phyloP scores from a whole-genome alignment of 2,888 invertebrate species.

The Osedax frankpressi region DNA sequence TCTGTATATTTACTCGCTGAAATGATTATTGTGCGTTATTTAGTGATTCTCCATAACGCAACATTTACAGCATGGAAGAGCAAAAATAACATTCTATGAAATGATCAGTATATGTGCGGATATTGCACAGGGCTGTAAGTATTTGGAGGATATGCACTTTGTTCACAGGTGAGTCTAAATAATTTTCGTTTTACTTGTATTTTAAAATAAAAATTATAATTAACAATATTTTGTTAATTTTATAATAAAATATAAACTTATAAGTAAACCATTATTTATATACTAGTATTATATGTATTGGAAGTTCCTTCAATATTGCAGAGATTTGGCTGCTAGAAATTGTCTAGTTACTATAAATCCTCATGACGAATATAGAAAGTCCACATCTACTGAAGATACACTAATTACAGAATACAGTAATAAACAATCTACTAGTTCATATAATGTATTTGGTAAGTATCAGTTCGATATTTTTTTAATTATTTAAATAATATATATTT shows the following conservation, averaged over 20 bases:
- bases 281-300: too few species aligned
- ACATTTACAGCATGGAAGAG: conserved; percentile 22
- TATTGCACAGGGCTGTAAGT: conserved; percentile 84
- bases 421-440: not conserved
- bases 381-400: not conserved
- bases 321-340: conserved; percentile 84
- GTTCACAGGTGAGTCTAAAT: conserved; percentile 40
- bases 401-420: not conserved
- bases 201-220: too few species aligned
- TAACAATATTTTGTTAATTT: too few species aligned
- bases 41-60: not conserved
- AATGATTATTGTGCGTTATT: not conserved
- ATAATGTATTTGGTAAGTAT: not conserved
- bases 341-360: conserved; percentile 59
- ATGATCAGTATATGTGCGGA: conserved; percentile 84
- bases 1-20: not conserved
- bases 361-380: conserved; percentile 18
- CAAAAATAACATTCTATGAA: conserved; percentile 61
- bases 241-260: too few species aligned
- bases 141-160: conserved; percentile 90
- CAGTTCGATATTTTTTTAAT: too few species aligned
- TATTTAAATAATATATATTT: not conserved
- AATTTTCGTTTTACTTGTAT: too few species aligned
- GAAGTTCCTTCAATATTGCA: conserved; percentile 27
- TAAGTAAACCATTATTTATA: too few species aligned